Conservation (phyloP, 2,888 invertebrate genomes). For the Nephrotoma appendiculata region DNA sequence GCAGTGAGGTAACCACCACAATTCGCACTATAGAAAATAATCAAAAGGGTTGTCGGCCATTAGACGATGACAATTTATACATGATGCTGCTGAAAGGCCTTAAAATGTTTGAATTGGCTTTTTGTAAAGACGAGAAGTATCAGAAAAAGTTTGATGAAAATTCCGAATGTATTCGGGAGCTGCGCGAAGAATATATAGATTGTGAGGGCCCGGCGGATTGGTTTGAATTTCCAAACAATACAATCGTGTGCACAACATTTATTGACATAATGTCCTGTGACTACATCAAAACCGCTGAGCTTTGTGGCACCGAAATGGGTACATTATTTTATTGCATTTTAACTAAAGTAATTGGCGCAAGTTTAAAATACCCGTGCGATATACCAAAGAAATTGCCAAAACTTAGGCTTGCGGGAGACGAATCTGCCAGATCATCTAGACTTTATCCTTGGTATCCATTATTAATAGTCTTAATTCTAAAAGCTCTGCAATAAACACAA, state of each 20-base stretch:
- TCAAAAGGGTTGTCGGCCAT: constrained; percentile 27
- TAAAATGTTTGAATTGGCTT: constrained; percentile 27
- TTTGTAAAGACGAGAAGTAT: constrained; percentile 23
- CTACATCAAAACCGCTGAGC: neutral
- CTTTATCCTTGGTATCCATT: neutral
- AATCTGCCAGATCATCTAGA: neutral
- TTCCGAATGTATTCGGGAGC: constrained; percentile 29
- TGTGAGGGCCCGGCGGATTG: constrained; percentile 40
- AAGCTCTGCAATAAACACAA: neutral
- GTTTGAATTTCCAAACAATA: constrained; percentile 33
- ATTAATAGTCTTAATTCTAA: neutral
- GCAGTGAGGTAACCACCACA: constrained; percentile 25
- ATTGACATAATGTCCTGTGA: constrained; percentile 19
- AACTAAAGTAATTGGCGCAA: neutral
- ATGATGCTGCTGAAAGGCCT: constrained; percentile 33
- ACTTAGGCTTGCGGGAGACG: neutral
- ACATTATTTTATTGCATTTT: neutral
- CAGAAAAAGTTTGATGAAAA: constrained; percentile 16
- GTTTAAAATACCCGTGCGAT: neutral
- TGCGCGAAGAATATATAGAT: constrained; percentile 35
- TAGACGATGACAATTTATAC: constrained; percentile 33
- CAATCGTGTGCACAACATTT: constrained; percentile 26
- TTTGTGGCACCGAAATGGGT: neutral
- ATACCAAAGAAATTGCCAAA: neutral
- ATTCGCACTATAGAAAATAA: constrained; percentile 28